Evolutionary conservation across 2,797 vertebrate species (phyloP).

Genomic region (Champsocephalus gunnari): DNA sequence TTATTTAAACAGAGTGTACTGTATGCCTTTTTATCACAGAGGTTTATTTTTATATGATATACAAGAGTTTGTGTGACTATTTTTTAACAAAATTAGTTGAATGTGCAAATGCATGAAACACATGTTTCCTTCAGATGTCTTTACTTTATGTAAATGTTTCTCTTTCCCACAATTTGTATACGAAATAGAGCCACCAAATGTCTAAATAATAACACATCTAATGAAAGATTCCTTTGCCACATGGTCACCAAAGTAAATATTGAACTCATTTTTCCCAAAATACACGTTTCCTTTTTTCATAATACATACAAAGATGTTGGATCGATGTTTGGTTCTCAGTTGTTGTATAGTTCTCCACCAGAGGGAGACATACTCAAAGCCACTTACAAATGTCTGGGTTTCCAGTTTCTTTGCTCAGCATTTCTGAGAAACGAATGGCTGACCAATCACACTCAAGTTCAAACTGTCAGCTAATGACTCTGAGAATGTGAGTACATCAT

Average conservation of each 20-base stretch:
- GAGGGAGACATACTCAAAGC: constrained; percentile 50
- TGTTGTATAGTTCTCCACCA: constrained; percentile 41
- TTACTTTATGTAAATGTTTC: constrained; percentile 12
- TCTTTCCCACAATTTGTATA: background rate
- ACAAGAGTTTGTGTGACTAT: constrained; percentile 56
- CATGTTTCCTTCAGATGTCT: constrained; percentile 28
- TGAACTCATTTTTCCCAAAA: too few relatives aligned
- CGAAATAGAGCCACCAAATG: background rate
- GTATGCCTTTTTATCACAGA: constrained; percentile 74
- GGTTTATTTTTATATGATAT: constrained; percentile 87
- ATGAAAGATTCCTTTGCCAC: too few relatives aligned
- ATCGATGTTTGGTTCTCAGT: background rate
- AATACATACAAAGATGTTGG: background rate
- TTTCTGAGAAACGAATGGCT: background rate
- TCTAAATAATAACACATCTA: background rate
- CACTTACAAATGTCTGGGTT: background rate
- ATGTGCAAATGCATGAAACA: constrained; percentile 47
- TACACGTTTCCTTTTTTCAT: background rate
- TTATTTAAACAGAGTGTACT: constrained; percentile 81
- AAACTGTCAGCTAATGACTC: too few relatives aligned
- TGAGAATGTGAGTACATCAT: background rate
- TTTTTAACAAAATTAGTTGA: constrained; percentile 56
- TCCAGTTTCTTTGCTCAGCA: background rate
- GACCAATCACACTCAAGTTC: background rate
- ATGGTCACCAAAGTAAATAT: too few relatives aligned